Base-by-base conservation (phyloP, 2,797 vertebrate genomes). In the Acanthurus tractus region DNA sequence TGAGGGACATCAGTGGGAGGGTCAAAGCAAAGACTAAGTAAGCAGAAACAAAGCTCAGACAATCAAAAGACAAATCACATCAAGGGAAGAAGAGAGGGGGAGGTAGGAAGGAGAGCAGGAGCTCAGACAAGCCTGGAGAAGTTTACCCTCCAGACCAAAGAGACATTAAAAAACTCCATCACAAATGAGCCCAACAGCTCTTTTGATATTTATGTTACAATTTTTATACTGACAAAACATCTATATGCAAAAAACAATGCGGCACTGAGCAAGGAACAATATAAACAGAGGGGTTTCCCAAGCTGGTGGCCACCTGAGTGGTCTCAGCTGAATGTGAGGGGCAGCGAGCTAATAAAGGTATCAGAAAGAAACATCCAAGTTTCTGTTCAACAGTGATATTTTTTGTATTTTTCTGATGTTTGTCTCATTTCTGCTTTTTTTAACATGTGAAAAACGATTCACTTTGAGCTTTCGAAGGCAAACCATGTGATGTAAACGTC, bases 11-110 rank as follows among this genome's bases (percentile, higher is more conserved):
- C 49, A 44, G 62, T n/a, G 49, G 70, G 76, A 34, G 34, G 50
- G 76, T 81, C 52, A 70, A 36, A 34, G 63, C n/a, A 17, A 70
- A 36, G 22, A 70, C 53, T 36, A 4, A 42, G 29, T 70, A 59
- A 62, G n/a, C 48, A 50, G 23, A 64, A 6, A 29, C 48, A 34
- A 34, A 34, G 29, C 29, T 34, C 29, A 34, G 3, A 46, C 45
- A 64, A 72, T 78, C 53, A 48, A 15, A 76, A 71, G 71, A 64
- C 6, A 70, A 62, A 66, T 76, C n/a, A 48, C 7, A 15, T 34
- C 29, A 58, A 74, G 54, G 29, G 22, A 40, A 17, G 44, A 44
- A 8, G 3, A 34, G 12, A 54, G 18, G 18, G 49, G 49, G 13
- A 34, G 45, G 34, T 7, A 49, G 11, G 22, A 5, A 40, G 20